phyloP scores from a whole-genome alignment of 1,140 invertebrate species.

The Ips nitidus region DNA sequence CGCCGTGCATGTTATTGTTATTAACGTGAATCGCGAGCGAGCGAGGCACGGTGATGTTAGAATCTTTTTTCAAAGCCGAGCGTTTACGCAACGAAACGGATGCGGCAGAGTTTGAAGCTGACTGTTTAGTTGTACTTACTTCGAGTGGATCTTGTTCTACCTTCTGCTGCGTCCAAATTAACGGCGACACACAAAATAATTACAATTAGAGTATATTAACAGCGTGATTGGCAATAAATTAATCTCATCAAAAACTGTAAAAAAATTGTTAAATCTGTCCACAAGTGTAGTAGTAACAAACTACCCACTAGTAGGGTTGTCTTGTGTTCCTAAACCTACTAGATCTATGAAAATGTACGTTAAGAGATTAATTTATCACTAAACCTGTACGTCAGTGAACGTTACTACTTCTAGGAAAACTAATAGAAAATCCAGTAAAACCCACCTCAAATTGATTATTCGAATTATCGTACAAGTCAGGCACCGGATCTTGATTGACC shows the following conservation, averaged over 20 bases:
- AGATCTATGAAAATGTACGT: too few relatives aligned
- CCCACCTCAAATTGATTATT: constrained; percentile 42
- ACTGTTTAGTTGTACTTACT: constrained; percentile 55
- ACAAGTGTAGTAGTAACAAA: too few relatives aligned
- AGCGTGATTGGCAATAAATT: constrained; percentile 10
- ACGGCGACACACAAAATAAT: constrained; percentile 38
- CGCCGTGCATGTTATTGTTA: constrained; percentile 20
- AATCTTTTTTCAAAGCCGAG: constrained; percentile 27
- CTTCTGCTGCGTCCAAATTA: constrained; percentile 54
- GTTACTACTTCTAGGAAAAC: too few relatives aligned
- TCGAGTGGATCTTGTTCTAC: constrained; percentile 55
- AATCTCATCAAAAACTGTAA: not conserved
- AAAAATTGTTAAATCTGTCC: too few relatives aligned
- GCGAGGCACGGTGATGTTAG: constrained; percentile 11
- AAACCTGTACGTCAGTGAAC: too few relatives aligned
- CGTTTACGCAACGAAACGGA: constrained; percentile 44
- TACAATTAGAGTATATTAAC: constrained; percentile 29
- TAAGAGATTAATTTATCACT: too few relatives aligned
- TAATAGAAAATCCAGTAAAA: constrained; percentile 1
- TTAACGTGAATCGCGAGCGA: constrained; percentile 14
- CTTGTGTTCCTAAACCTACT: too few relatives aligned
- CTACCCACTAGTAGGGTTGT: too few relatives aligned
- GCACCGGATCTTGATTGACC: constrained; percentile 26
- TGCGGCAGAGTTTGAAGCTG: constrained; percentile 35
- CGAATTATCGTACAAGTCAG: constrained; percentile 41